Evolutionary conservation across 2,888 invertebrate species (phyloP).

Genomic region (Acanthopleura granulata): DNA sequence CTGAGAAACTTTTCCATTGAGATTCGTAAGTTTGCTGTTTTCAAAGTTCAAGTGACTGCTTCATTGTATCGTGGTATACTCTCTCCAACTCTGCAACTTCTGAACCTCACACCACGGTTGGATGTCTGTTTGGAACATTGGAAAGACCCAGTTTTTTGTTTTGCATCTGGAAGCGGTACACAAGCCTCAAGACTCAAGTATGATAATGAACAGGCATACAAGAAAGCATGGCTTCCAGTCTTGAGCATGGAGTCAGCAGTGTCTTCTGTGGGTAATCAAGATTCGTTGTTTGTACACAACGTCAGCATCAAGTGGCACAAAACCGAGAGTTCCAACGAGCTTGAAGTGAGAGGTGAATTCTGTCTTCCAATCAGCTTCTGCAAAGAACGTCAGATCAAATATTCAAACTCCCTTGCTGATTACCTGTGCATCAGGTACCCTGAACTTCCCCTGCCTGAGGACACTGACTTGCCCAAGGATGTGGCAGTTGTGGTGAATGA

Average conservation of each 20-base stretch:
- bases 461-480: conserved; percentile 35
- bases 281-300: conserved; percentile 51
- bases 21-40: conserved; percentile 37
- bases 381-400: conserved; percentile 43
- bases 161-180: conserved; percentile 28
- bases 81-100: conserved; percentile 54
- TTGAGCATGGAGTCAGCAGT: conserved; percentile 57
- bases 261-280: conserved; percentile 41
- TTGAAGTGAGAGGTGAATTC: conserved; percentile 30
- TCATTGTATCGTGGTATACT: conserved; percentile 44
- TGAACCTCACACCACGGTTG: conserved; percentile 51
- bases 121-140: conserved; percentile 62
- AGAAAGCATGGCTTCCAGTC: conserved; percentile 51
- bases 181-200: conserved; percentile 36
- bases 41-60: conserved; percentile 53
- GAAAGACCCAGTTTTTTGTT: conserved; percentile 48
- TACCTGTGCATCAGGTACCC: conserved; percentile 58
- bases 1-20: conserved; percentile 33
- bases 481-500: conserved; percentile 35
- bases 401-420: conserved; percentile 33
- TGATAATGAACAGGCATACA: conserved; percentile 45
- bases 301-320: conserved; percentile 50
- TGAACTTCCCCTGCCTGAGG: conserved; percentile 36
- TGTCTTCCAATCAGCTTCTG: conserved; percentile 48
- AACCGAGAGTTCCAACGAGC: background rate